A percentile compares a stretch with the other conserved stretches of the same genome.
Conservation (phyloP, 2,113 vertebrate genomes). For the Myanophis thanlyinensis region DNA sequence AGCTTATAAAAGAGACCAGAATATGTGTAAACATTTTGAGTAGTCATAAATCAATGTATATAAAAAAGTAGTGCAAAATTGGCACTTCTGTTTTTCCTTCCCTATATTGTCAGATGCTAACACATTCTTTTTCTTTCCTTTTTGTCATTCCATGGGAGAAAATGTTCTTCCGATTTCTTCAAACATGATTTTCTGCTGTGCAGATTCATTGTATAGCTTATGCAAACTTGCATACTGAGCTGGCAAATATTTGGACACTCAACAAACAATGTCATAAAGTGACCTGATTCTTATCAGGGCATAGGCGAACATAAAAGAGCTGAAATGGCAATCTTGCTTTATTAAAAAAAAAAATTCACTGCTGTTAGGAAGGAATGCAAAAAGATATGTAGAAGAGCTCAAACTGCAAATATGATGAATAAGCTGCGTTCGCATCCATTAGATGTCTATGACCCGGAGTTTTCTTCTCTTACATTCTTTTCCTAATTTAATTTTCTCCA, state of each 20-base stretch:
- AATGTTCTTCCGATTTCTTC: constrained; percentile 19
- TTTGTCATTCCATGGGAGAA: constrained; percentile 14
- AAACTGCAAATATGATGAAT: background rate
- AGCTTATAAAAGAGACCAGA: background rate
- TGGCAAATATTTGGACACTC: constrained; percentile 67
- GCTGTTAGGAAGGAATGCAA: constrained; percentile 1
- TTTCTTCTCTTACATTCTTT: background rate
- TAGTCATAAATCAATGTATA: background rate
- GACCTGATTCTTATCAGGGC: constrained; percentile 38
- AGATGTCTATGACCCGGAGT: background rate
- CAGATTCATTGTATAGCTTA: constrained; percentile 42
- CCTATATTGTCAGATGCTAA: background rate
- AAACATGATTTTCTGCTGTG: constrained; percentile 19
- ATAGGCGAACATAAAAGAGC: constrained; percentile 26
- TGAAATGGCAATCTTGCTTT: constrained; percentile 2
- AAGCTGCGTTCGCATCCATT: background rate
- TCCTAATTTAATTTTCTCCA: background rate
- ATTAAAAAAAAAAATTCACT: constrained; percentile 29
- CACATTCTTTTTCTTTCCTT: constrained; percentile 28
- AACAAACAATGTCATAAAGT: constrained; percentile 38
- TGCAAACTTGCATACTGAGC: constrained; percentile 44
- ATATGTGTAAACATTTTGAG: background rate
- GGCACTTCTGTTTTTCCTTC: background rate
- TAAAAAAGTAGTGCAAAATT: background rate
- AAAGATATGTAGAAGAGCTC: background rate